Evolutionary conservation across 64 coral and sea anemone genomes (phyloP).

Genomic region (Montipora efflorescens): DNA sequence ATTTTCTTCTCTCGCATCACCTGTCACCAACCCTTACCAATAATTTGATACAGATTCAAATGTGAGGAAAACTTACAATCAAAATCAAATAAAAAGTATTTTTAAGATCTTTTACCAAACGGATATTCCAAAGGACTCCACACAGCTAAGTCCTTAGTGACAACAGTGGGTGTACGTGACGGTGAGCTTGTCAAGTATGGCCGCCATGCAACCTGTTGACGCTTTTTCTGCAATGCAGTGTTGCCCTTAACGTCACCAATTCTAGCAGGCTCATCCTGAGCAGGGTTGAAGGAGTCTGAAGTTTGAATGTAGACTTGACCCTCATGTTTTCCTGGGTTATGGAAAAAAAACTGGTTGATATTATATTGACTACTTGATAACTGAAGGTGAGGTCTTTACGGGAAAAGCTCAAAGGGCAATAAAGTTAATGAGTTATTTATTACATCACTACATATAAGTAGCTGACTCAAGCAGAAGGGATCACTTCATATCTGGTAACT

Average conservation of each 20-base stretch:
- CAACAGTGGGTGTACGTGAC: slow-evolving; percentile 91
- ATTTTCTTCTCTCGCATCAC: no score
- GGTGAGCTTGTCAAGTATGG: slow-evolving; percentile 91
- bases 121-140: slow-evolving; percentile 97
- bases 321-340: slow-evolving; percentile 80
- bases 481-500: no score
- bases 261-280: slow-evolving; percentile 25
- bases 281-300: slow-evolving; percentile 47
- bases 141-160: slow-evolving; percentile 87
- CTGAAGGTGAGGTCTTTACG: no score
- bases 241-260: slow-evolving; percentile 33
- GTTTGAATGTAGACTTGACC: slow-evolving; percentile 97
- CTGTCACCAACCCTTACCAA: no score
- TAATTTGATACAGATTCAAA: no score
- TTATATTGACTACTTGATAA: no score
- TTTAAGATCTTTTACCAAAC: slow-evolving; percentile 70
- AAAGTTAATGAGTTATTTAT: no score
- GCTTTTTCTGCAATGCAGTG: slow-evolving; percentile 26
- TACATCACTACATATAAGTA: no score
- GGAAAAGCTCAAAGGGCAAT: no score
- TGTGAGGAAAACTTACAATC: no score
- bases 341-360: neutral
- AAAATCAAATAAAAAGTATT: no score
- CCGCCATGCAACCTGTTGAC: slow-evolving; percentile 72
- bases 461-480: no score